phyloP scores from a whole-genome alignment of 2,113 vertebrate genomes.

The Campylomormyrus numenius region DNA sequence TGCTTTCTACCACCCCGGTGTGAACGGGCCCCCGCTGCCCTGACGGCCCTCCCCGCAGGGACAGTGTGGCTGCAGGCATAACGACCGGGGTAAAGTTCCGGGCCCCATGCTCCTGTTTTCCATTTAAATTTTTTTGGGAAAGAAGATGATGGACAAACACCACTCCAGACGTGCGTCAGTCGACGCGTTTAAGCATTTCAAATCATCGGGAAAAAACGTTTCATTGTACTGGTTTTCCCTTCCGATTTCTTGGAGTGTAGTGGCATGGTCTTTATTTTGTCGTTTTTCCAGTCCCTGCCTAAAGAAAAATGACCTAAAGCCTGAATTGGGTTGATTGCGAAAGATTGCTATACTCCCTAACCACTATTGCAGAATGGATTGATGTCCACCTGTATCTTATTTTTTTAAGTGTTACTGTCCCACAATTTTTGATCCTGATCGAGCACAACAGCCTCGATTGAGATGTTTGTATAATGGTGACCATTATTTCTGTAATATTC shows the following conservation, averaged over 20 bases:
- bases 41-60: constrained; percentile 37
- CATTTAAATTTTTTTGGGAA: neutral
- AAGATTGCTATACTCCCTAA: neutral
- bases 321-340: neutral
- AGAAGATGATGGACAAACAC: neutral
- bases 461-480: neutral
- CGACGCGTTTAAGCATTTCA: neutral
- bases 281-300: neutral
- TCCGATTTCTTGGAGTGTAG: neutral
- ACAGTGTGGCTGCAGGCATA: neutral
- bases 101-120: neutral
- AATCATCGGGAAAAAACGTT: neutral
- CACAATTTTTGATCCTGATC: neutral
- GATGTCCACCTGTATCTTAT: neutral
- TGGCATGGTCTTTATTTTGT: neutral
- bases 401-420: neutral
- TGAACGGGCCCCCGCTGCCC: constrained; percentile 79
- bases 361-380: neutral
- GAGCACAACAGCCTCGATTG: neutral
- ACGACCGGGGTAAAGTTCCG: neutral
- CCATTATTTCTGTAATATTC: neutral
- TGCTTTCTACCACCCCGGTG: constrained; percentile 85
- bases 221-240: neutral
- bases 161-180: neutral
- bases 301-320: neutral